Evolutionary conservation across 2,113 vertebrate genomes (phyloP), one percentile per base, ranked within the genome.

Genomic region (Danionella cerebrum): DNA sequence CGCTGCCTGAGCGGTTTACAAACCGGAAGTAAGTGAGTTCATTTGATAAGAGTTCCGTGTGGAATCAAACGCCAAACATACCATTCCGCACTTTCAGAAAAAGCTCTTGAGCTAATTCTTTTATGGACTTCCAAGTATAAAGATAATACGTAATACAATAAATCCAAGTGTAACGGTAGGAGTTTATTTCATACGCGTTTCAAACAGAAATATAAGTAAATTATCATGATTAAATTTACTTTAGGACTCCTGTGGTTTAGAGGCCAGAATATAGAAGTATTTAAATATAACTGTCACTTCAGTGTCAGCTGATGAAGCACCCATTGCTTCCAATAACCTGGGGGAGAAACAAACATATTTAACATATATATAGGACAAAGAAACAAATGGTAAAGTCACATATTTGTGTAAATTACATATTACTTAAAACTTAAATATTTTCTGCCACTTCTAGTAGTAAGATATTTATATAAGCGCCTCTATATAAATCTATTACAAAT

Each of bases 251-350:
- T 16, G 38, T 22, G 81, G 82, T 69, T 85, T 83, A 18, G 68
- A 6, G 0, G 79, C 80, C 44, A 82, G 41, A 67, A 77, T 54
- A 65, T 74, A 84, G 68, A 79, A 87, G 65, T 83, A 84, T 38
- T 78, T 80, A 13, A 83, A 41, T 14, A 72, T 25, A 45, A 86
- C 13, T 0, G 29, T 74, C 0, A 86, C 58, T 33, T 84, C 79
- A 10, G 79, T 50, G 2, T 83, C 80, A 2, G 72, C 41, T 6
- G 75, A 79, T 1, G 74, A 74, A 6, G 14, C 69, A 7, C 73
- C 76, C 80, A 85, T 84, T 41, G 54, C 69, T 6, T 66, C 65
- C 50, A 82, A 27, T 41, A 87, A 48, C 55, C 82, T 87, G 67
- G n/a, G n/a, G n/a, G 14, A 25, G 13, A 31, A 59, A 41, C 59